Conservation (phyloP, 1,140 invertebrate species). For the Rhagoletis pomonella region DNA sequence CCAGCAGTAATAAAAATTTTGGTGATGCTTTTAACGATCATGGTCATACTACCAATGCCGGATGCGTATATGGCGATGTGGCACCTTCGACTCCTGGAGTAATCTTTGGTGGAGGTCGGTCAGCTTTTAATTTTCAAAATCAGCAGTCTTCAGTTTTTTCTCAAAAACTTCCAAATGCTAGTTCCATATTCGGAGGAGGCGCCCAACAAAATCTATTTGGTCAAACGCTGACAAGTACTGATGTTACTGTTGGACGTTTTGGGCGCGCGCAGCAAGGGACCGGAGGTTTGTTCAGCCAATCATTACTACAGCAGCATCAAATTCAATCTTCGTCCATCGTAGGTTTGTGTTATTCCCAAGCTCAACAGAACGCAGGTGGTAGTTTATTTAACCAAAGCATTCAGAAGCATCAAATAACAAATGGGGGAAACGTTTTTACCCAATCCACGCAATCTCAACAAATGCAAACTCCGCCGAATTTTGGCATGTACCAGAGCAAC, state of each 20-base stretch:
- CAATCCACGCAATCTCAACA: conserved; percentile 58
- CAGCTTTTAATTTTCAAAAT: background rate
- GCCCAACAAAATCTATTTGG: conserved; percentile 33
- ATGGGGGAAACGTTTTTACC: conserved; percentile 55
- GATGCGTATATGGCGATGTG: conserved; percentile 47
- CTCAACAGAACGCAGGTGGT: conserved; percentile 35
- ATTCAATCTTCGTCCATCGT: background rate
- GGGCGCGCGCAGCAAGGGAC: background rate
- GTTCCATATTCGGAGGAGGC: conserved; percentile 54
- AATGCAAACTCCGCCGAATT: conserved; percentile 42
- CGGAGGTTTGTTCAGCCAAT: background rate
- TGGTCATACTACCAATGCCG: conserved; percentile 51
- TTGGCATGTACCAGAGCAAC: conserved; percentile 45
- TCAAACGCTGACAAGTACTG: conserved; percentile 10
- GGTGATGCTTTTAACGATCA: conserved; percentile 48
- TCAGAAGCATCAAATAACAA: conserved; percentile 30
- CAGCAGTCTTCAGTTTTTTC: conserved; percentile 59
- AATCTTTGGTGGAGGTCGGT: background rate
- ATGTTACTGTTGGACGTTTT: conserved; percentile 37
- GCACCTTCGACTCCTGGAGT: conserved; percentile 50
- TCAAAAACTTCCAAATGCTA: conserved; percentile 53
- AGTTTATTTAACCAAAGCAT: conserved; percentile 60
- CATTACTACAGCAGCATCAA: background rate
- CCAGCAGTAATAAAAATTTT: conserved; percentile 58
- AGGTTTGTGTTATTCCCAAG: conserved; percentile 51